Evolutionary conservation across 2,113 vertebrate genomes (phyloP).

Genomic region (Boulengeromyrus knoepffleri): DNA sequence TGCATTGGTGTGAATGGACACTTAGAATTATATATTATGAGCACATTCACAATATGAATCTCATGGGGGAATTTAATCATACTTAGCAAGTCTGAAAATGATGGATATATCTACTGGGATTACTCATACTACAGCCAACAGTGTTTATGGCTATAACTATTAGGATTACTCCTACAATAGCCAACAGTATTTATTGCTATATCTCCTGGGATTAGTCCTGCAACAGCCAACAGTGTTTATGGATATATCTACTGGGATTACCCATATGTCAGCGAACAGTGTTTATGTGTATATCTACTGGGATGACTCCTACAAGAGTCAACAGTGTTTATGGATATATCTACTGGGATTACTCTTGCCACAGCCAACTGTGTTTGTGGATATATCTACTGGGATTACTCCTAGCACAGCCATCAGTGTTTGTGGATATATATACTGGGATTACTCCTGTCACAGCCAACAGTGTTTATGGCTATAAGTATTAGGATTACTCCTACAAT

Average conservation of each 20-base stretch:
- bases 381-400: neutral
- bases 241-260: neutral
- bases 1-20: too few relatives aligned
- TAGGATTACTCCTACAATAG: too few relatives aligned
- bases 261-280: neutral
- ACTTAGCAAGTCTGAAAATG: neutral
- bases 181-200: neutral
- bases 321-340: neutral
- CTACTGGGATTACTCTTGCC: neutral
- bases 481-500: neutral
- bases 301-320: neutral
- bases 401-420: neutral
- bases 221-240: neutral
- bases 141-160: neutral
- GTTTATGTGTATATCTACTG: neutral
- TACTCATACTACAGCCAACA: neutral
- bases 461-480: neutral
- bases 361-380: neutral
- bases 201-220: neutral
- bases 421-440: neutral
- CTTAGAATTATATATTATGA: too few relatives aligned
- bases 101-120: neutral
- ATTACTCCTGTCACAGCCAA: neutral
- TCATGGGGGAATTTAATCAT: neutral
- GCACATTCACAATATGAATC: neutral